These are phyloP conservation scores for Elegia similella DNA, from an alignment of 2,888 invertebrate species.

Conservation along the genomic window DNA sequence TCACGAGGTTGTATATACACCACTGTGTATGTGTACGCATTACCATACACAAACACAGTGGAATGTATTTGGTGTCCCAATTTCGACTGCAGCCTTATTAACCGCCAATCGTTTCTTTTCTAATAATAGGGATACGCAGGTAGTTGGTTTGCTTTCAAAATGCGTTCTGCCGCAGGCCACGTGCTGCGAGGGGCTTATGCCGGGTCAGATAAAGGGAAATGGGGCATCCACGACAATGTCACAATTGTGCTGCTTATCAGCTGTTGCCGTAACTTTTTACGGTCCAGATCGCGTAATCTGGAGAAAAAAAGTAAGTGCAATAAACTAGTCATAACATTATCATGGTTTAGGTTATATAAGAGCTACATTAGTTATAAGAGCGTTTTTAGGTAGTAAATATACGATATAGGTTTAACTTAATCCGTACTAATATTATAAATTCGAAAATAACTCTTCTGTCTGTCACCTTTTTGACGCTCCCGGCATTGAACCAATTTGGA, in stretches of 20 bases:
- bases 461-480: too few relatives aligned
- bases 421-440: too few relatives aligned
- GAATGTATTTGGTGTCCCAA: not conserved
- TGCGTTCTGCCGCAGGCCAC: slow-evolving; percentile 18
- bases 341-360: too few relatives aligned
- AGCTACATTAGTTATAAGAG: too few relatives aligned
- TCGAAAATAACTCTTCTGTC: too few relatives aligned
- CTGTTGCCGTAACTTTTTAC: slow-evolving; percentile 22
- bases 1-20: too few relatives aligned
- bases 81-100: not conserved
- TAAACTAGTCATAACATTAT: not conserved
- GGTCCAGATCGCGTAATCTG: slow-evolving; percentile 21
- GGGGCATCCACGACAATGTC: slow-evolving; percentile 21
- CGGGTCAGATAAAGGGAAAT: slow-evolving; percentile 25
- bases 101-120: slow-evolving; percentile 5
- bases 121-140: slow-evolving; percentile 11
- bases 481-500: too few relatives aligned
- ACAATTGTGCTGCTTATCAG: slow-evolving; percentile 23
- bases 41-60: too few relatives aligned
- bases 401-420: too few relatives aligned
- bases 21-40: too few relatives aligned
- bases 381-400: too few relatives aligned
- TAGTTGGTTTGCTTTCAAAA: slow-evolving; percentile 10
- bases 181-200: slow-evolving; percentile 20
- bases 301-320: slow-evolving; percentile 13